Evolutionary conservation across 2,888 invertebrate genomes (phyloP).

Genomic region (Dasysyrphus tricinctus): DNA sequence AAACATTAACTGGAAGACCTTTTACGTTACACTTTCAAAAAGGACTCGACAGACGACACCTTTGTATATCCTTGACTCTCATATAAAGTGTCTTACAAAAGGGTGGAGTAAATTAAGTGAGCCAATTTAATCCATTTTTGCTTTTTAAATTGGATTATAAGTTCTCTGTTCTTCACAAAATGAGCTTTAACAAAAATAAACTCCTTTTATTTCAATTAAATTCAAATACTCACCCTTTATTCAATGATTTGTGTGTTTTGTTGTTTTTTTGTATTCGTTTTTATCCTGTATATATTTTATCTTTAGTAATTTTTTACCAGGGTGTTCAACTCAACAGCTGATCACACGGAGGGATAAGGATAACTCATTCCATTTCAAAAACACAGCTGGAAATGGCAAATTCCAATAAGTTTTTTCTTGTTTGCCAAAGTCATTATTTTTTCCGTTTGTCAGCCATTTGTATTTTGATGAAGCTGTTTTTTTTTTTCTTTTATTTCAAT

Average conservation of each 20-base stretch:
- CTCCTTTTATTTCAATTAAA: conserved; percentile 26
- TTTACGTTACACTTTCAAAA: neutral
- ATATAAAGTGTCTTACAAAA: neutral
- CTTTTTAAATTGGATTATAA: conserved; percentile 25
- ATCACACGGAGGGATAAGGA: conserved; percentile 15
- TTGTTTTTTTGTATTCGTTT: neutral
- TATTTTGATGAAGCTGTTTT: conserved; percentile 14
- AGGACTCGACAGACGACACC: neutral
- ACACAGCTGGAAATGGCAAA: conserved; percentile 17
- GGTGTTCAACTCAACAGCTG: conserved; percentile 34
- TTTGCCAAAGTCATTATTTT: conserved; percentile 22
- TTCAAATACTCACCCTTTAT: conserved; percentile 8
- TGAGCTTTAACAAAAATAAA: neutral
- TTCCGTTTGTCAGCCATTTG: conserved; percentile 14
- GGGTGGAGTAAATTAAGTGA: conserved; percentile 24
- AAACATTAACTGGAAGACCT: conserved; percentile 1
- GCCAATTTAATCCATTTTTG: conserved; percentile 28
- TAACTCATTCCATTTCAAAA: conserved; percentile 13
- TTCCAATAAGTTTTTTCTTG: conserved; percentile 18
- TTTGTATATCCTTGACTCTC: neutral
- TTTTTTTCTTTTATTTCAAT: conserved; percentile 22
- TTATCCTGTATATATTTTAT: conserved; percentile 19
- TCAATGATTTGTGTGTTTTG: neutral
- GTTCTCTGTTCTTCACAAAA: conserved; percentile 3
- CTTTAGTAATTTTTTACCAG: conserved; percentile 29